Evolutionary conservation across 2,888 invertebrate genomes (phyloP).

Genomic region (Leptinotarsa tumamoca): DNA sequence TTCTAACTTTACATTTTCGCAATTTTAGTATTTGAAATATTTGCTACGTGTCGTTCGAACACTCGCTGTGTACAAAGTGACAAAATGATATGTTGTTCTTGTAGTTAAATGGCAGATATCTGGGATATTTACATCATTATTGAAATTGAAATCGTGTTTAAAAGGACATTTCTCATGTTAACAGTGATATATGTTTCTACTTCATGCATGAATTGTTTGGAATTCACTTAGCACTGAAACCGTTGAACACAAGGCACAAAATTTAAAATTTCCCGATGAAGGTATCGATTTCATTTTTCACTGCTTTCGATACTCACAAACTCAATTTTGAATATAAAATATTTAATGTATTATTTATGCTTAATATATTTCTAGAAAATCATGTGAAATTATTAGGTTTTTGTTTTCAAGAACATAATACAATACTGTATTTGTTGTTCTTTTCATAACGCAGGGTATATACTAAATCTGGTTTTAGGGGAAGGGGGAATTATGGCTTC

Average conservation of each 20-base stretch:
- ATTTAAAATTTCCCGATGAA: too few species aligned
- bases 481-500: too few species aligned
- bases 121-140: not conserved
- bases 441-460: too few species aligned
- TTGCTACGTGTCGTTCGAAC: not conserved
- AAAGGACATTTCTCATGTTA: constrained; percentile 1
- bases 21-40: not conserved
- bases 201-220: constrained; percentile 14
- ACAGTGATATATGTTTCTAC: constrained; percentile 19
- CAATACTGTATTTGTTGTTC: too few species aligned
- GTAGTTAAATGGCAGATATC: not conserved
- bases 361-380: too few species aligned
- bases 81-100: not conserved
- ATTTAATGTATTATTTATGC: too few species aligned
- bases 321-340: too few species aligned
- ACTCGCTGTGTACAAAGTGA: not conserved
- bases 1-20: not conserved
- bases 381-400: too few species aligned
- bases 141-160: not conserved
- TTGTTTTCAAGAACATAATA: too few species aligned
- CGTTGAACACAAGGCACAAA: not conserved
- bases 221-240: not conserved
- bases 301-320: not conserved
- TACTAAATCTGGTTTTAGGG: too few species aligned
- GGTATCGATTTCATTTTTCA: not conserved